Percentiles rank a stretch among this genome's conserved stretches.
phyloP scores from a whole-genome alignment of 2,888 invertebrate species.

The Papilio demoleus region DNA sequence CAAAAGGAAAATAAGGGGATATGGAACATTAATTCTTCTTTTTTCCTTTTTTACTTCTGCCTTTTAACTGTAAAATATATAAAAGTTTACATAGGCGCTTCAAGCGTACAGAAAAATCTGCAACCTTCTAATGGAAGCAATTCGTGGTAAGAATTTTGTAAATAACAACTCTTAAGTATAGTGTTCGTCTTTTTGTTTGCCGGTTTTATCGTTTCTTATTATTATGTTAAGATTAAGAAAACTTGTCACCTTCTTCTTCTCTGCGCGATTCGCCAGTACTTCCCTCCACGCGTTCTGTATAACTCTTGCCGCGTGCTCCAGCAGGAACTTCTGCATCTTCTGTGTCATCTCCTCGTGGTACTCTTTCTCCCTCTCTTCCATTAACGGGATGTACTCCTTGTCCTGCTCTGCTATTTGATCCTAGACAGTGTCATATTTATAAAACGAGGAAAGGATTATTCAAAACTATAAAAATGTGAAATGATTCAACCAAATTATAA shows the following conservation, averaged over 20 bases:
- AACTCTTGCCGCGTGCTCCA: conserved; percentile 73
- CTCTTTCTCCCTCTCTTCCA: conserved; percentile 83
- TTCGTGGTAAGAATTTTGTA: neutral
- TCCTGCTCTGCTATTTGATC: conserved; percentile 82
- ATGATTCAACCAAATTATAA: no score
- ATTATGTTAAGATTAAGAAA: neutral
- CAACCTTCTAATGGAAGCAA: neutral
- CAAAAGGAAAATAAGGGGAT: conserved; percentile 13
- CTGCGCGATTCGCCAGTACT: conserved; percentile 67
- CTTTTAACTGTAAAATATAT: conserved; percentile 53
- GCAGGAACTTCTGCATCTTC: conserved; percentile 74
- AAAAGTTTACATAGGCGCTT: neutral
- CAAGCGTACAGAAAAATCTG: neutral
- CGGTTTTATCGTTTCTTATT: no score
- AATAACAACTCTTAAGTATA: no score
- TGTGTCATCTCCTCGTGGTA: conserved; percentile 80
- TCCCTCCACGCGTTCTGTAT: conserved; percentile 73
- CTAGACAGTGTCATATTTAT: neutral
- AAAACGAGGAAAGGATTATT: neutral
- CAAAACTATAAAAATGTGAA: no score
- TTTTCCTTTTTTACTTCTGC: conserved; percentile 74
- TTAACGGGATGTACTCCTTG: conserved; percentile 77
- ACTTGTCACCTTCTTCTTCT: conserved; percentile 69
- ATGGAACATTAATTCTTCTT: conserved; percentile 64
- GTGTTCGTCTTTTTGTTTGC: no score